Base-by-base conservation (phyloP, 1,140 invertebrate species). In the Andricus grossulariae region DNA sequence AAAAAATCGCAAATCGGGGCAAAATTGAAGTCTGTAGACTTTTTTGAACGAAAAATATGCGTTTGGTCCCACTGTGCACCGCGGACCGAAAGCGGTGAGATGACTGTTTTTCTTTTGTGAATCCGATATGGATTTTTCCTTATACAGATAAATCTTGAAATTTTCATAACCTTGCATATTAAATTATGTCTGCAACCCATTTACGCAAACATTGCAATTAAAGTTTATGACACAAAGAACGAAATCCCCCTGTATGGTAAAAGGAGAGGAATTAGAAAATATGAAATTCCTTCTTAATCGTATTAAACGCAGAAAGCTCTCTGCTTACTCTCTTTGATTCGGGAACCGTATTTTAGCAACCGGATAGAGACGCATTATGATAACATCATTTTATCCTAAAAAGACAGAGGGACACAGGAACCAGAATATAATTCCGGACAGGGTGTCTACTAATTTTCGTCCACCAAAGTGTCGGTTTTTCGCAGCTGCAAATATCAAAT, bases 281-380 rank as follows among this genome's bases (percentile, higher is more conserved):
- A 54, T 54, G n/a, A 54, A 54, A 54, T 54, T 54, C 52, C 52
- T 54, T 18, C n/a, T 54, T 18, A 54, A 54, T 54, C 52, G 52
- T 7, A 54, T 54, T 18, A 54, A 18, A 18, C n/a, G 18, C 2
- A 3, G 52, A 18, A 18, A n/a, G 52, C n/a, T 54, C 18, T n/a
- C 52, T 18, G 18, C 18, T 18, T 54, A 8, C 52, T 7, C 52
- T 19, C 18, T 54, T 39, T 39, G 8, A 39, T 39, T 45, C 39
- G 39, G 39, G 39, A 45, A 45, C n/a, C n/a, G n/a, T 54, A 54
- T 54, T 18, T 3, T 10, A 54, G 52, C 18, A 54, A 54, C 5
- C 18, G 52, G 52, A 18, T 54, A 16, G n/a, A 19, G 52, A 54
- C 18, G 19, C 18, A 54, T 54, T 54, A n/a, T 54, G 52, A 54